Evolutionary conservation across 2,797 vertebrate species (phyloP), one percentile per base, ranked within the genome.

Genomic region (Monodelphis domestica): DNA sequence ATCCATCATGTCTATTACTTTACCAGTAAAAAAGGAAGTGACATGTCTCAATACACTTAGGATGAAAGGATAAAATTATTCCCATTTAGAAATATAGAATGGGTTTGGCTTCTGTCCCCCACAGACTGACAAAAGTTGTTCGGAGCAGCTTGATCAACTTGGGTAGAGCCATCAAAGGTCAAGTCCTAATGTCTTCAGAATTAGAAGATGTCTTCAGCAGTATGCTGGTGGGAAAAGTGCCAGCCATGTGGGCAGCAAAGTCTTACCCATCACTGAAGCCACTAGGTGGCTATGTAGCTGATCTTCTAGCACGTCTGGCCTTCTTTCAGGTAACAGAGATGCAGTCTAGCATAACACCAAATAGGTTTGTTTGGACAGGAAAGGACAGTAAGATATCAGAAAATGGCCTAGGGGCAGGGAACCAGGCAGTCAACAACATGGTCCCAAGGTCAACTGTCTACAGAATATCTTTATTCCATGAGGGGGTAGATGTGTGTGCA

Each of bases 221-320:
- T 96, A 99, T 99, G 99, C 96, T 99, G 1, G 91, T 99, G 92
- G 99, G 99, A 90, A 99, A 99, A 97, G 98, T 99, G 94, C 99
- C 99, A 0, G 93, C 97, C 1, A 98, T 98, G 98, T 99, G 99
- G 99, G 99, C 98, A 17, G 96, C 99, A 92, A 99, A 99, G 96
- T 99, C 99, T 21, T 99, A 99, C 93, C 99, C 99, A 2, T 99
- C 99, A 0, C 98, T 99, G 95, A 99, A 99, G 97, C 99, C 99
- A 0, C 96, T 99, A 95, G 99, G 99, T 53, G 99, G 99, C 98
- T 99, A 99, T 0, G 97, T 99, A 96, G 98, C 98, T 0, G 99
- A 99, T 97, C 98, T 99, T 12, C 97, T 99, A 88, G 98, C 98
- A 93, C 98, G 99, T 89, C 96, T 99, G 95, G 97, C 97, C 91